These are phyloP conservation scores for Zaprionus capensis DNA, from an alignment of 1,140 invertebrate genomes.

Conservation along the genomic window DNA sequence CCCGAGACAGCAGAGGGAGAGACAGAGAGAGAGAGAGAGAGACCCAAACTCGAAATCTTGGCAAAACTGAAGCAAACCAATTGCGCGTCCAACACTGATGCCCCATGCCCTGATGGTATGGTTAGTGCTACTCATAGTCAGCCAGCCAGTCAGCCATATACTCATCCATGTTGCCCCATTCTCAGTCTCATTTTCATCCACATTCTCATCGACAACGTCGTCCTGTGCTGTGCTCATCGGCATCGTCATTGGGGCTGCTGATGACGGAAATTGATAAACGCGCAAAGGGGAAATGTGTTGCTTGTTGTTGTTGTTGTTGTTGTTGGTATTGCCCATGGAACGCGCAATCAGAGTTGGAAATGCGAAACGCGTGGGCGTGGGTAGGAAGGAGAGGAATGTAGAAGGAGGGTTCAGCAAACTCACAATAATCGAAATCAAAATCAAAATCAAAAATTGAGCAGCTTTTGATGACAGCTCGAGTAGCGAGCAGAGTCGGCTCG, in stretches of 20 bases:
- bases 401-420: constrained; percentile 9
- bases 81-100: constrained; percentile 38
- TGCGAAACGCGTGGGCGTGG: neutral
- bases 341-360: constrained; percentile 59
- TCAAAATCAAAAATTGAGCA: constrained; percentile 81
- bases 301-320: constrained; percentile 23
- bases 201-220: neutral
- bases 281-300: constrained; percentile 62
- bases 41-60: constrained; percentile 4
- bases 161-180: constrained; percentile 47
- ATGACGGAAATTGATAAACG: constrained; percentile 83
- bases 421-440: constrained; percentile 74
- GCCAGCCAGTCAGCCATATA: constrained; percentile 5
- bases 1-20: neutral
- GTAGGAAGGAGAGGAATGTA: neutral
- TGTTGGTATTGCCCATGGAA: constrained; percentile 50
- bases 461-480: constrained; percentile 82
- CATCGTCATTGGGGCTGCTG: constrained; percentile 49
- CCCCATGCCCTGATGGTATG: constrained; percentile 4
- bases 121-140: constrained; percentile 4
- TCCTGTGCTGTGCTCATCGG: constrained; percentile 11
- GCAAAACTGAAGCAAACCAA: constrained; percentile 26
- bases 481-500: constrained; percentile 29
- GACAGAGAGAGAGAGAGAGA: constrained; percentile 1
- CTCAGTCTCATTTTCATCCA: constrained; percentile 1